Evolutionary conservation across 2,888 invertebrate species (phyloP).

Genomic region (Tetrapedia diversipes): DNA sequence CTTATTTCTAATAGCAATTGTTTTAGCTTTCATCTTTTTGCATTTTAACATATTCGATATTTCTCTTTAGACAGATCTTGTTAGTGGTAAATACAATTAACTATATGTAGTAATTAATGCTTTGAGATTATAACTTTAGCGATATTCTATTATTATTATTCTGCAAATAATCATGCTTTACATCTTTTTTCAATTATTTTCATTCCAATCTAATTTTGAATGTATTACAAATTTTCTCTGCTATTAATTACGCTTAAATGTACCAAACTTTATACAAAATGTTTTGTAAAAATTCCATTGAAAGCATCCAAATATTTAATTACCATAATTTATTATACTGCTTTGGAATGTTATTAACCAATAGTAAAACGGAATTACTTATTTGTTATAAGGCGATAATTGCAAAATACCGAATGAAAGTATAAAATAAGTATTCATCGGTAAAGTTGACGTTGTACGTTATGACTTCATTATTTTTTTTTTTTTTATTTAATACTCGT

Average conservation of each 20-base stretch:
- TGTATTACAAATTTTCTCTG: background rate
- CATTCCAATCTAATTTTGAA: background rate
- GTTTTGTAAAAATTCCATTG: background rate
- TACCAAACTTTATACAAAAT: background rate
- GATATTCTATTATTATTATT: background rate
- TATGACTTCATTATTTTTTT: constrained; percentile 13
- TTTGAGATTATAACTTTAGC: background rate
- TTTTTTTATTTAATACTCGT: constrained; percentile 70
- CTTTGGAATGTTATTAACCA: background rate
- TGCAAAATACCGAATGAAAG: too few species aligned
- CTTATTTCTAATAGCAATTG: constrained; percentile 37
- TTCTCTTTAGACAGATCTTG: background rate
- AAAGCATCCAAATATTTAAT: background rate
- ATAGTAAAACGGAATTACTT: background rate
- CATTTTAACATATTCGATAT: background rate
- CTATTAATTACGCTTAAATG: background rate
- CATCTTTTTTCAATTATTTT: background rate
- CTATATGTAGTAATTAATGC: background rate
- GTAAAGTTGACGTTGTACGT: constrained; percentile 10
- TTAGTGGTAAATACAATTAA: background rate
- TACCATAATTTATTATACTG: background rate
- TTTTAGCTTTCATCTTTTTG: constrained; percentile 20
- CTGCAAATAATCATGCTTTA: background rate
- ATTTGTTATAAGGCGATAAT: too few species aligned
- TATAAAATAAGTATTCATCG: background rate